phyloP scores from a whole-genome alignment of 2,113 vertebrate species.

The Dryoscopus gambensis region DNA sequence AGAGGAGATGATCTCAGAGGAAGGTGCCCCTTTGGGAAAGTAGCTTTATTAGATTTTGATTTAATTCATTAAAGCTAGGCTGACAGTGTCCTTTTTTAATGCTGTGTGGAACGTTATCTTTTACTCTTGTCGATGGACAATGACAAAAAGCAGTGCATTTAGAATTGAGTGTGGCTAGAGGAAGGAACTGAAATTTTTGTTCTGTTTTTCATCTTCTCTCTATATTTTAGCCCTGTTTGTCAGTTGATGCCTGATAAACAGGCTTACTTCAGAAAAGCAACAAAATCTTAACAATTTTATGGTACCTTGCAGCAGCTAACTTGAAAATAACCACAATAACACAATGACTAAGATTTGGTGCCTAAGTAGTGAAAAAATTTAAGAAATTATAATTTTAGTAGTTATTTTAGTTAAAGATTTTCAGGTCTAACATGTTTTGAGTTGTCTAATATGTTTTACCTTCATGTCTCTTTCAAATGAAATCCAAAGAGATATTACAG shows the following conservation, averaged over 20 bases:
- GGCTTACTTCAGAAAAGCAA: neutral
- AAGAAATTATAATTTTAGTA: neutral
- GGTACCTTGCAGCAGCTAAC: neutral
- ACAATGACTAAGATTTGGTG: neutral
- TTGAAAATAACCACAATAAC: neutral
- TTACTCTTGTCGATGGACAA: neutral
- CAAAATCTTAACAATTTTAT: neutral
- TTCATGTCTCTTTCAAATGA: neutral
- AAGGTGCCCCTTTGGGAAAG: conserved; percentile 53
- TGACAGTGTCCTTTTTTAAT: conserved; percentile 34
- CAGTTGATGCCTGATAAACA: neutral
- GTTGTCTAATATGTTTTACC: neutral
- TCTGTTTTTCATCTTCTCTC: neutral
- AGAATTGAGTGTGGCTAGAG: neutral
- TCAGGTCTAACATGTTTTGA: neutral
- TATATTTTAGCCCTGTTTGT: neutral
- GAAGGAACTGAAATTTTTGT: neutral
- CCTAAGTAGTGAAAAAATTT: neutral
- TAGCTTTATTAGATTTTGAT: conserved; percentile 55
- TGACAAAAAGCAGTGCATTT: conserved; percentile 11
- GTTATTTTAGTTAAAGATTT: neutral
- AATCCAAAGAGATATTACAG: neutral
- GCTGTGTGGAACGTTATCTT: conserved; percentile 7
- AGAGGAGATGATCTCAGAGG: conserved; percentile 56
- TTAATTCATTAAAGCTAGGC: conserved; percentile 39